A percentile compares a stretch with the other conserved stretches of the same genome.
Conservation (phyloP, 2,113 vertebrate genomes). For the Castor canadensis region DNA sequence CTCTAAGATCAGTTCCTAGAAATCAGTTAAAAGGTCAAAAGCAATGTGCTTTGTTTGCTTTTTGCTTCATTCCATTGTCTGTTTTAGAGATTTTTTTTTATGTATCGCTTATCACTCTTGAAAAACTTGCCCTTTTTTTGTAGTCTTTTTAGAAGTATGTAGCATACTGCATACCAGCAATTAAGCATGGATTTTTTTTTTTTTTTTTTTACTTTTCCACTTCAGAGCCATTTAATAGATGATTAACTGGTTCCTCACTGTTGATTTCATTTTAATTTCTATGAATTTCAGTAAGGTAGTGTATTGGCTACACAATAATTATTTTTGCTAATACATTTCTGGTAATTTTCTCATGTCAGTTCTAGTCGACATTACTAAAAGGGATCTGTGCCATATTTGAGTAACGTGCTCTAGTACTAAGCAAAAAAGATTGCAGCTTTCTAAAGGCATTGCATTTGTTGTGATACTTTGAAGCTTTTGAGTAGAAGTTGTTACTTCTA, state of each 20-base stretch:
- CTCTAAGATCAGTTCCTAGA: conserved; percentile 29
- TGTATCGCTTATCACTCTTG: background rate
- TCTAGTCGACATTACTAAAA: background rate
- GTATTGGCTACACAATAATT: background rate
- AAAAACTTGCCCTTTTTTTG: background rate
- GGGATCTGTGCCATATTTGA: background rate
- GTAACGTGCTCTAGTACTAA: background rate
- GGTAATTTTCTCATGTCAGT: background rate
- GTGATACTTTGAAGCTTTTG: background rate
- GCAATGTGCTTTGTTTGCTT: background rate
- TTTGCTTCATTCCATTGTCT: conserved; percentile 38
- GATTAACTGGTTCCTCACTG: background rate
- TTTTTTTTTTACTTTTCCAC: no score
- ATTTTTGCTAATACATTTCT: conserved; percentile 9
- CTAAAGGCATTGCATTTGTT: background rate
- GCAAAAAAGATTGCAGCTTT: background rate
- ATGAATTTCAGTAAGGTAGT: background rate
- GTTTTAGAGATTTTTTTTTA: background rate
- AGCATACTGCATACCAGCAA: background rate
- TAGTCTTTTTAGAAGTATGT: background rate
- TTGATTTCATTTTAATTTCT: conserved; percentile 15
- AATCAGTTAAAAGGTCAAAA: conserved; percentile 27
- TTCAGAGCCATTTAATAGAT: background rate
- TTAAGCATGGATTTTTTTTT: background rate
- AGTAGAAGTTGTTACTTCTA: background rate